These are phyloP conservation scores for Siniperca obscura DNA, from an alignment of 2,797 vertebrate species.

Conservation along the genomic window DNA sequence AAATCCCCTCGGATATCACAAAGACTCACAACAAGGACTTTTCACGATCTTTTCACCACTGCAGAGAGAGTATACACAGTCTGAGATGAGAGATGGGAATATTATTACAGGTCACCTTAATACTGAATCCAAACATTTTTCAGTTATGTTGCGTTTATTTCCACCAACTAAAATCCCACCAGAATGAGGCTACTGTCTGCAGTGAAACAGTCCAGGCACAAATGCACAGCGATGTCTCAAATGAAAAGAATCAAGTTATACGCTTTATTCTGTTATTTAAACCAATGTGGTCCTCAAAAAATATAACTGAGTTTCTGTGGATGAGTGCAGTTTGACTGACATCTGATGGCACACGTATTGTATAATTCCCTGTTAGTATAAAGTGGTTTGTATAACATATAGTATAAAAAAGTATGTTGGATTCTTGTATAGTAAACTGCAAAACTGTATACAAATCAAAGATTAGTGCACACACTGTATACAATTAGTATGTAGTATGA, in stretches of 20 bases:
- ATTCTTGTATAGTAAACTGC: background rate
- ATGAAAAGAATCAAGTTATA: background rate
- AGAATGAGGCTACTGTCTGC: slow-evolving; percentile 2
- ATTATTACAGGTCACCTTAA: slow-evolving; percentile 15
- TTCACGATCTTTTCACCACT: background rate
- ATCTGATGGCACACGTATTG: too few relatives aligned
- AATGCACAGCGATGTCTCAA: background rate
- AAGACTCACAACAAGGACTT: background rate
- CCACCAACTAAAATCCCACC: slow-evolving; percentile 4
- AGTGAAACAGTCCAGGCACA: background rate
- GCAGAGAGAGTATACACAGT: background rate
- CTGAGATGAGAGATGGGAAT: slow-evolving; percentile 7
- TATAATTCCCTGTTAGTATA: background rate
- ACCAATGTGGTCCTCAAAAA: background rate
- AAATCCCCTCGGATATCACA: slow-evolving; percentile 5
- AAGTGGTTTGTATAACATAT: background rate
- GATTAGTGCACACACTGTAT: background rate
- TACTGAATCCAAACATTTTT: slow-evolving; percentile 5
- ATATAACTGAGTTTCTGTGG: background rate
- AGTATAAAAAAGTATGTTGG: background rate
- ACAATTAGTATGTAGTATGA: background rate
- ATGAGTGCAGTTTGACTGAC: too few relatives aligned
- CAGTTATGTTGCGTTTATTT: background rate
- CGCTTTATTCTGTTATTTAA: background rate
- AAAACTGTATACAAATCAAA: background rate